Evolutionary conservation across 2,113 vertebrate species (phyloP), one percentile per base, ranked within the genome.

Genomic region (Etheostoma spectabile): DNA sequence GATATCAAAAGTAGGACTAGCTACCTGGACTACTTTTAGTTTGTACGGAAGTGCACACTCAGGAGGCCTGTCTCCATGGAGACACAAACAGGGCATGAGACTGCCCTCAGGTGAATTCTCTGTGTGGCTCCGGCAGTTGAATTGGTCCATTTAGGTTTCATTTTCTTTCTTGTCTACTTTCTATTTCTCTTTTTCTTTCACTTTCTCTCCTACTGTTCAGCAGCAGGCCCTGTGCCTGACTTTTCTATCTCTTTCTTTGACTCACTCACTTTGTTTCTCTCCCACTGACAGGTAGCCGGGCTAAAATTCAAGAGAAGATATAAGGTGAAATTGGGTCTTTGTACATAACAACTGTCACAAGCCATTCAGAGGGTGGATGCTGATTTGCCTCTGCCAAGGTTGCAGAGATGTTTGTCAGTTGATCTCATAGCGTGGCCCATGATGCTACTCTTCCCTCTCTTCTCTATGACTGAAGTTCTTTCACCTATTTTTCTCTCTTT

Each of bases 101-200:
- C 79, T 81, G 85, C 88, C 82, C 82, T 88, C 84, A 88, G 91
- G 94, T 93, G 86, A 90, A 86, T 86, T 91, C 86, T 89, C 89
- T 72, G 87, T 84, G 71, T 79, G 88, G 79, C 82, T 91, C 81
- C 19, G 2, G 68, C 65, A 68, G 68, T 82, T 86, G 80, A 92
- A 91, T 88, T 83, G 90, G 80, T 88, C 87, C 85, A 90, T 92
- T 94, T 93, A 91, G 82, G 85, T 91, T 91, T 91, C 88, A 87
- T 93, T 92, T 86, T 90, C 87, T 89, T 79, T 88, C 80, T 81
- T 88, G 88, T 93, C 90, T 87, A 91, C 63, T 91, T 86, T 88
- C 74, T 88, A 64, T 90, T 77, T 83, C 85, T 87, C 84, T 86
- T 75, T 80, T 86, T 64, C 79, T 91, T 84, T 91, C 80, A 85